These are phyloP conservation scores for Ochotona princeps DNA, from an alignment of 2,113 vertebrate species.

Conservation along the genomic window DNA sequence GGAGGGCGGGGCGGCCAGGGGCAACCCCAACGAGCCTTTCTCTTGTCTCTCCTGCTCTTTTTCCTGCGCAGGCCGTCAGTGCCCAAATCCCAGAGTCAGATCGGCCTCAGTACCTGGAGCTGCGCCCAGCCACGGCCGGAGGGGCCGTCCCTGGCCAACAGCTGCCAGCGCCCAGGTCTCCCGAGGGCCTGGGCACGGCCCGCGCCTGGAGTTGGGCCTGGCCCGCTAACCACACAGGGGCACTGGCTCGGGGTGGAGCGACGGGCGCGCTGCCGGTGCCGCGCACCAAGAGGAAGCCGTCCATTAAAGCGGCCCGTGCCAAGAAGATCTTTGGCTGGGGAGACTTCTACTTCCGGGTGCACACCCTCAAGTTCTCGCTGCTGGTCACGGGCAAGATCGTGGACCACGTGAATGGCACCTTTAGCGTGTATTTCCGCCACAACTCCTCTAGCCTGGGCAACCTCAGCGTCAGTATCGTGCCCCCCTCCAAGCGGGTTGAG, in stretches of 20 bases:
- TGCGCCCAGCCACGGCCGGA: conserved; percentile 72
- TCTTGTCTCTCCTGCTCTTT: not conserved
- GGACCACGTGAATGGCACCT: conserved; percentile 98
- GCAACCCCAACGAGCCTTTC: not conserved
- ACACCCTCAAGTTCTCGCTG: conserved; percentile 94
- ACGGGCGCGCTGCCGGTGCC: conserved; percentile 85
- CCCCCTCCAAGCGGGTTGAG: conserved; percentile 94
- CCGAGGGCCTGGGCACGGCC: not conserved
- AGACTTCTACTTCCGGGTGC: conserved; percentile 98
- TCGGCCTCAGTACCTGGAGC: conserved; percentile 91
- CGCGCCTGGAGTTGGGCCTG: conserved; percentile 76
- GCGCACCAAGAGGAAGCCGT: conserved; percentile 92
- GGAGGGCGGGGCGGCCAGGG: not conserved
- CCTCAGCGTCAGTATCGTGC: conserved; percentile 96
- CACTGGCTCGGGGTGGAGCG: conserved; percentile 85
- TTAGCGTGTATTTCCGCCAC: conserved; percentile 98
- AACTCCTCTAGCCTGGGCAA: conserved; percentile 97
- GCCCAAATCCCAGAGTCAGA: conserved; percentile 89
- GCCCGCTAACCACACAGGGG: conserved; percentile 66
- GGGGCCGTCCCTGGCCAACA: conserved; percentile 84
- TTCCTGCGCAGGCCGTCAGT: conserved; percentile 87
- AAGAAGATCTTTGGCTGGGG: conserved; percentile 99
- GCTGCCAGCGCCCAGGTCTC: conserved; percentile 44
- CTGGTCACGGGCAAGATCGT: conserved; percentile 95
- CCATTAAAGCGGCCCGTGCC: conserved; percentile 88